Evolutionary conservation across 2,113 vertebrate genomes (phyloP).

Genomic region (Rhagologus leucostigma): DNA sequence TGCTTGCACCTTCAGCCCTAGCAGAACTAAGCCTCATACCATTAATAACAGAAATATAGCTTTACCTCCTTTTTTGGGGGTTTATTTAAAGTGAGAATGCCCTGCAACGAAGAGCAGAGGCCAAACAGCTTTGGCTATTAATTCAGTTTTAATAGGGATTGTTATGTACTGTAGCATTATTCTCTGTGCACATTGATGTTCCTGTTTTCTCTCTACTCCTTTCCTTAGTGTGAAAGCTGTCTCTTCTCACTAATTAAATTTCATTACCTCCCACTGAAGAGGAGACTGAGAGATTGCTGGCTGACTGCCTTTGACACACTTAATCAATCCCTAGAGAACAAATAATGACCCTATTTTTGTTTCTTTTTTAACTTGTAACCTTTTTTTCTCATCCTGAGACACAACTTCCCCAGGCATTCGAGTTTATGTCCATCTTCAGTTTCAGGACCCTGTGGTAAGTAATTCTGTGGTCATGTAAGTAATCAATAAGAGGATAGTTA

Average conservation of each 20-base stretch:
- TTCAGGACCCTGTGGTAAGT: background rate
- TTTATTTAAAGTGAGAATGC: slow-evolving; percentile 35
- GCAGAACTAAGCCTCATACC: slow-evolving; percentile 28
- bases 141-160: slow-evolving; percentile 61
- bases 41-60: slow-evolving; percentile 32
- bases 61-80: background rate
- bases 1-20: background rate
- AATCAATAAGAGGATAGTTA: background rate
- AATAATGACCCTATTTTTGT: slow-evolving; percentile 24
- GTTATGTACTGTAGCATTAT: slow-evolving; percentile 33
- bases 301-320: slow-evolving; percentile 52
- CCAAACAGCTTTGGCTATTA: slow-evolving; percentile 35
- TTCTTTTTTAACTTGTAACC: slow-evolving; percentile 3
- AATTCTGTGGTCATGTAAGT: background rate
- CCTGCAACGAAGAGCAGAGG: slow-evolving; percentile 27
- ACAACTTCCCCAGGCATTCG: background rate
- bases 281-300: slow-evolving; percentile 56
- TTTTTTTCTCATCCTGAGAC: background rate
- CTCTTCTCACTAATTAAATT: slow-evolving; percentile 75
- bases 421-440: background rate
- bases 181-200: background rate
- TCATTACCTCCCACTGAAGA: slow-evolving; percentile 66
- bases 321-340: slow-evolving; percentile 63
- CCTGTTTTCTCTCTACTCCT: slow-evolving; percentile 34
- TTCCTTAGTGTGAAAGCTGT: slow-evolving; percentile 62